Percentiles rank a stretch among this genome's conserved stretches.
phyloP scores from a whole-genome alignment of 2,113 vertebrate genomes.

The Gulo gulo region DNA sequence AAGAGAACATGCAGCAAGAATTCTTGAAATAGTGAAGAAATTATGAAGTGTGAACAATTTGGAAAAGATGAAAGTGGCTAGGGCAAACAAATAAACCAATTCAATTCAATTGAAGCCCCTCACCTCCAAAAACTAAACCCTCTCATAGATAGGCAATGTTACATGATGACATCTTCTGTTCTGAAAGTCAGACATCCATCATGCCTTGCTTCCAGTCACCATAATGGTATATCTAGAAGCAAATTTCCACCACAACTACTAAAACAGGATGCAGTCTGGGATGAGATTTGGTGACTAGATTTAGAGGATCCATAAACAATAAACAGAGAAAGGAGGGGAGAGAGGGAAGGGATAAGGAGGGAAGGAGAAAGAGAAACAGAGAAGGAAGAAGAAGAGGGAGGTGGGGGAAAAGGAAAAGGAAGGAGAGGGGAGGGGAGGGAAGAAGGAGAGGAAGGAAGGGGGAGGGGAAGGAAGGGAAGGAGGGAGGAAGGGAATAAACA shows the following conservation, averaged over 20 bases:
- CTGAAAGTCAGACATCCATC: background rate
- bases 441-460: fast-evolving
- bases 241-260: background rate
- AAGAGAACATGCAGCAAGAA: background rate
- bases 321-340: background rate
- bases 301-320: background rate
- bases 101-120: background rate
- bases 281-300: background rate
- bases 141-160: background rate
- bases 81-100: background rate
- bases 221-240: background rate
- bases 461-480: too few species aligned
- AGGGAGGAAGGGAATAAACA: background rate
- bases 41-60: background rate
- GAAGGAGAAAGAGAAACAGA: too few species aligned
- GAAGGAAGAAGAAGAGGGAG: too few species aligned
- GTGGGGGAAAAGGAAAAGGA: too few species aligned
- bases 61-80: background rate
- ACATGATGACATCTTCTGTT: background rate
- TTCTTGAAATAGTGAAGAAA: background rate
- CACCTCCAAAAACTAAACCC: background rate
- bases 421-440: too few species aligned
- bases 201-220: background rate
- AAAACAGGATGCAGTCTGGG: background rate
- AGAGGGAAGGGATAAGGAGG: background rate